Percentiles rank a stretch among this genome's conserved stretches.
Conservation (phyloP, 2,797 vertebrate genomes). For the Enteromius viviparus region DNA sequence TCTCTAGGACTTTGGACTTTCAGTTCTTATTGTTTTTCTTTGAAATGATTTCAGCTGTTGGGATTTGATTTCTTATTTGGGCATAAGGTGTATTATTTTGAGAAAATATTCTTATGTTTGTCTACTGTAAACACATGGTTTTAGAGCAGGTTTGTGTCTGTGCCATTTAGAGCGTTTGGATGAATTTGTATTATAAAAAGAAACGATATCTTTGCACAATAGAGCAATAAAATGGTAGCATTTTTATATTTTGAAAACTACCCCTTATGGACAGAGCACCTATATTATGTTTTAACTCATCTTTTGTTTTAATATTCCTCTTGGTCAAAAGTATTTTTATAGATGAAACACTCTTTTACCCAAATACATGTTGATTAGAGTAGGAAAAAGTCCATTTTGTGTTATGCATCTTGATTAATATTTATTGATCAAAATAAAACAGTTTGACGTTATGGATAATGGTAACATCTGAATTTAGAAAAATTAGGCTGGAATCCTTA, state of each 20-base stretch:
- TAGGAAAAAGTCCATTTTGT: background rate
- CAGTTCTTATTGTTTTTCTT: background rate
- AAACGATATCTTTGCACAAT: constrained; percentile 22
- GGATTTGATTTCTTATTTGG: constrained; percentile 14
- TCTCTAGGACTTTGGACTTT: background rate
- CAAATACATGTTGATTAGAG: background rate
- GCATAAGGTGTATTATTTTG: constrained; percentile 1
- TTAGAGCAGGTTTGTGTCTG: constrained; percentile 1
- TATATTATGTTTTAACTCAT: constrained; percentile 13
- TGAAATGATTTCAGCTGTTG: background rate
- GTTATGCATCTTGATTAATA: background rate
- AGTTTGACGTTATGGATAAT: background rate
- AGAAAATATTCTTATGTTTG: constrained; percentile 28
- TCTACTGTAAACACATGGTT: constrained; percentile 30
- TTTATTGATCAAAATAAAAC: background rate
- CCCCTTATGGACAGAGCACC: background rate
- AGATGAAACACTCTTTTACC: background rate
- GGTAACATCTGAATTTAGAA: background rate
- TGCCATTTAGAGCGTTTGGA: background rate
- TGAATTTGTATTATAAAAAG: constrained; percentile 17
- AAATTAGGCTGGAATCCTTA: background rate
- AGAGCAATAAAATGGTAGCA: constrained; percentile 13
- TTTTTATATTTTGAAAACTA: constrained; percentile 7
- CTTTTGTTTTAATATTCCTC: background rate
- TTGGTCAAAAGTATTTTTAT: constrained; percentile 14